Conservation (phyloP, 2,888 invertebrate genomes). For the Himalopsyche kuldschensis region DNA sequence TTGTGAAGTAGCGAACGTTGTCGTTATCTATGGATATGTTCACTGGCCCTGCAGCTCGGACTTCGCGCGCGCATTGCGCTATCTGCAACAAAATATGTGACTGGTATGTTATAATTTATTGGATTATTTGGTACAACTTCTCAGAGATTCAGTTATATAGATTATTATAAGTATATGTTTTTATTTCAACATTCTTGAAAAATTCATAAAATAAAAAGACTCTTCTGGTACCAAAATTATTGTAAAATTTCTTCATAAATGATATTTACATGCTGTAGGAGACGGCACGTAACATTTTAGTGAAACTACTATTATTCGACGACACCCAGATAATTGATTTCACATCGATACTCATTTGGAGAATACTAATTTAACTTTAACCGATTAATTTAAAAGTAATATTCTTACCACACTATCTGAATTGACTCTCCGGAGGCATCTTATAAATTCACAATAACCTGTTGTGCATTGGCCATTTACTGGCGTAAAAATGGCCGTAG, state of each 20-base stretch:
- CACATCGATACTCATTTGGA: too few species aligned
- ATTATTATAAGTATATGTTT: too few species aligned
- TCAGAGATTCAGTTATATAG: too few species aligned
- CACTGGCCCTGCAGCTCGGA: conserved; percentile 55
- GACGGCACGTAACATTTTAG: background rate
- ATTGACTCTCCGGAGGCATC: conserved; percentile 61
- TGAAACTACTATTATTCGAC: too few species aligned
- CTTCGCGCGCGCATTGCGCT: conserved; percentile 58
- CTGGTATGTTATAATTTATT: background rate
- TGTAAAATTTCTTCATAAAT: too few species aligned
- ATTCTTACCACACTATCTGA: conserved; percentile 58
- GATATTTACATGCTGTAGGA: background rate
- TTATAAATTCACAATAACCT: conserved; percentile 65
- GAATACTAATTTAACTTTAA: background rate
- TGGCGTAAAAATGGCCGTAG: conserved; percentile 41
- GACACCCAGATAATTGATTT: too few species aligned
- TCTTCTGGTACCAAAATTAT: background rate
- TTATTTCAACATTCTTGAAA: too few species aligned
- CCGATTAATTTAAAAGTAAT: background rate
- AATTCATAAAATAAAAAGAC: background rate
- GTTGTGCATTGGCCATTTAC: conserved; percentile 55
- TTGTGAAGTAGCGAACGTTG: conserved; percentile 61
- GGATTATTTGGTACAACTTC: background rate
- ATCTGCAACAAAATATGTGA: conserved; percentile 46
- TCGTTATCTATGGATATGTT: conserved; percentile 55